Conservation (phyloP, 2,113 vertebrate genomes). For the Megatriorchis doriae region DNA sequence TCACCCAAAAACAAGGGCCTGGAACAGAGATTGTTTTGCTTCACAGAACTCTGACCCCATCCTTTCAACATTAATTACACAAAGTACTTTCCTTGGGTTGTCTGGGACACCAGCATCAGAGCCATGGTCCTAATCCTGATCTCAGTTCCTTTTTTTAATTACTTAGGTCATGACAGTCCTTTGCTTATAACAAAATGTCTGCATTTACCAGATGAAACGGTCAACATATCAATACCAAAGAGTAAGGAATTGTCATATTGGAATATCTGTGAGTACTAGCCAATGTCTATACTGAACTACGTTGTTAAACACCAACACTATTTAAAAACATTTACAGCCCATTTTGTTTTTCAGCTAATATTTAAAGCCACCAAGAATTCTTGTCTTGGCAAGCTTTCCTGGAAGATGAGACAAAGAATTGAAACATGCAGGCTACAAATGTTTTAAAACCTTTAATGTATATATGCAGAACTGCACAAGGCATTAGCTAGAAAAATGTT, state of each 20-base stretch:
- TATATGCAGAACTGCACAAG: background rate
- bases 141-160: background rate
- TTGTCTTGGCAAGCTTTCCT: background rate
- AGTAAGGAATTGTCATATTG: background rate
- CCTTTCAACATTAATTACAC: background rate
- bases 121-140: background rate
- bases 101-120: background rate
- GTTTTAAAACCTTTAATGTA: background rate
- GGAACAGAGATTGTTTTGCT: background rate
- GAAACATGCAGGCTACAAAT: background rate
- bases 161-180: background rate
- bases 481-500: background rate
- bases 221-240: background rate
- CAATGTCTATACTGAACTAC: background rate
- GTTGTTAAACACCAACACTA: background rate
- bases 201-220: background rate
- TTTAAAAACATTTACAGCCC: background rate
- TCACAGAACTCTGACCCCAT: background rate
- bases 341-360: background rate
- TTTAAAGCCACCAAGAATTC: background rate
- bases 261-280: background rate
- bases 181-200: background rate
- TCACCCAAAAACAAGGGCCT: constrained; percentile 88
- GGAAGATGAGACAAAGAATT: background rate
- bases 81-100: background rate